Evolutionary conservation across 2,888 invertebrate genomes (phyloP).

Genomic region (Drosophila nigritarsus): DNA sequence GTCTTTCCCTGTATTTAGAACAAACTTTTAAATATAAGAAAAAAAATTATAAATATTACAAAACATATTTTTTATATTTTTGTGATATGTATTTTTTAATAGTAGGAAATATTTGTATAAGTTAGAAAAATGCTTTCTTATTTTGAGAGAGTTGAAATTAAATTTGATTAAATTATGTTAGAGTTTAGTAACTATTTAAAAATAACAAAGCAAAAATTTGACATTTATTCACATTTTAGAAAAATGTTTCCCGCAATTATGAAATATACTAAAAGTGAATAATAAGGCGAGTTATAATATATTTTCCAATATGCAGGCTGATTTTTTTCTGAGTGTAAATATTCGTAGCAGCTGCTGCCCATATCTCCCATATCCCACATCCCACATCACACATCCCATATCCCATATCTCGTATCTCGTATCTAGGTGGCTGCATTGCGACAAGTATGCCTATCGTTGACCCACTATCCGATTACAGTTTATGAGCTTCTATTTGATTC

Average conservation of each 20-base stretch:
- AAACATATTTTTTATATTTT: too few species aligned
- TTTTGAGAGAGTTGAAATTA: too few species aligned
- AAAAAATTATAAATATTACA: too few species aligned
- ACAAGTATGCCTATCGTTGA: conserved; percentile 18
- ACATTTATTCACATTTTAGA: too few species aligned
- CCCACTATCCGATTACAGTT: conserved; percentile 26
- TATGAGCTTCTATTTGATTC: conserved; percentile 68
- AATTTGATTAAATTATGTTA: too few species aligned
- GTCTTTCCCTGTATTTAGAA: not conserved
- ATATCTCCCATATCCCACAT: conserved; percentile 13
- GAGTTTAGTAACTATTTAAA: too few species aligned
- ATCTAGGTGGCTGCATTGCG: conserved; percentile 19
- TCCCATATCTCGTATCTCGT: not conserved
- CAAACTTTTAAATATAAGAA: not conserved
- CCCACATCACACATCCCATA: not conserved
- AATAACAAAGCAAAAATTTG: too few species aligned
- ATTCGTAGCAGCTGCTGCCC: conserved; percentile 33
- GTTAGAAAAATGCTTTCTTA: too few species aligned
- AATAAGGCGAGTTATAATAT: not conserved
- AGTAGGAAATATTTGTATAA: too few species aligned
- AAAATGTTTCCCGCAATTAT: too few species aligned
- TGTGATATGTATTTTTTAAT: too few species aligned
- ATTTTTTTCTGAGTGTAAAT: not conserved
- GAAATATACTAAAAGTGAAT: too few species aligned
- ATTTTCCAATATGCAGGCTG: not conserved